Evolutionary conservation across 30 jellyfish, hydroid and myxozoan species (phyloP).

Genomic region (Pelagia noctiluca): DNA sequence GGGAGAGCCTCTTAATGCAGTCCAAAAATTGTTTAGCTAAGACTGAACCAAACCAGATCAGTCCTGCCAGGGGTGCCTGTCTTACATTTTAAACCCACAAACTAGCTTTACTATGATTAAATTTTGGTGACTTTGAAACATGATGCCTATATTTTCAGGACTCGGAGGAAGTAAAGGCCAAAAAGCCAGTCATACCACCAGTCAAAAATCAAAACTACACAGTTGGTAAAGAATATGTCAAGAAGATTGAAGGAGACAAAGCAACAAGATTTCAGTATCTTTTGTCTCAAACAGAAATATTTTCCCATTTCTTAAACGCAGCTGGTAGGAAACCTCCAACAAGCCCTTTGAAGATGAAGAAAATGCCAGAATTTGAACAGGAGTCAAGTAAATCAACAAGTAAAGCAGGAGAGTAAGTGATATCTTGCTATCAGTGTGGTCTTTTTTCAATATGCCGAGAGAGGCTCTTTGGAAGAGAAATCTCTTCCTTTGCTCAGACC

Average conservation of each 20-base stretch:
- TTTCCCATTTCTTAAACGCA: constrained; percentile 91
- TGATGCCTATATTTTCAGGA: constrained; percentile 5
- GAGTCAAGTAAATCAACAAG: constrained; percentile 60
- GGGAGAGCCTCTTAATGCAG: neutral
- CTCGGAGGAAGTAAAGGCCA: constrained; percentile 40
- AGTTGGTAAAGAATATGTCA: constrained; percentile 79
- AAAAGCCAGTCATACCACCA: constrained; percentile 54
- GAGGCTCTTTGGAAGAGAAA: too few relatives aligned
- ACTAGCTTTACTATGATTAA: neutral
- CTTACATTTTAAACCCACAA: neutral
- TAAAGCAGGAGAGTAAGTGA: constrained; percentile 79
- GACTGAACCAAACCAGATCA: neutral
- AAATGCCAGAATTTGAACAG: constrained; percentile 86
- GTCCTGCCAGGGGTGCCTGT: neutral
- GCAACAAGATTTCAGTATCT: constrained; percentile 90
- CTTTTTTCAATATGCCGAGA: too few relatives aligned
- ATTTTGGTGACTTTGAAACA: too few relatives aligned
- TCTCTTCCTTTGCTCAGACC: too few relatives aligned
- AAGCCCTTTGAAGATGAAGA: constrained; percentile 94
- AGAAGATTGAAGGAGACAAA: constrained; percentile 96
- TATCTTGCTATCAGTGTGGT: too few relatives aligned
- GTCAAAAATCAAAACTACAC: constrained; percentile 62
- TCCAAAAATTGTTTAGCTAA: neutral
- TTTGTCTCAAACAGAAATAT: constrained; percentile 90
- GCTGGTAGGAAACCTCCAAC: constrained; percentile 98